phyloP scores from a whole-genome alignment of 2,888 invertebrate species.

The Malacosoma neustria region DNA sequence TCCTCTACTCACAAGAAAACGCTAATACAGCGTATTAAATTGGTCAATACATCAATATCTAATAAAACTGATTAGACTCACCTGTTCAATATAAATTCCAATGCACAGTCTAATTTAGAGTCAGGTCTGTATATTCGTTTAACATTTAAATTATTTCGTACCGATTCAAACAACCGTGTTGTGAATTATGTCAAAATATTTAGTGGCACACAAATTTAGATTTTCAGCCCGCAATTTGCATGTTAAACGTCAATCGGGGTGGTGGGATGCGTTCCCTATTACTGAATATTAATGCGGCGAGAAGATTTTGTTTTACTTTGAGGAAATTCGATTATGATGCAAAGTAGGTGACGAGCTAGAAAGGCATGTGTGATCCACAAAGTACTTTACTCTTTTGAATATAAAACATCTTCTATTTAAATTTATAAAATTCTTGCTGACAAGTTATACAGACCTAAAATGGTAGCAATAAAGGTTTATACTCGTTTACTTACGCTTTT shows the following conservation, averaged over 20 bases:
- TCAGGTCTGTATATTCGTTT: constrained; percentile 65
- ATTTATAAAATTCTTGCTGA: too few species aligned
- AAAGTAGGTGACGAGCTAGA: constrained; percentile 49
- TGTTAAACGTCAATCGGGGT: constrained; percentile 68
- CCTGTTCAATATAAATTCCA: constrained; percentile 54
- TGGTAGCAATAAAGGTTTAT: too few species aligned
- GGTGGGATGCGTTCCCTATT: constrained; percentile 67
- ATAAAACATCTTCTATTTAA: too few species aligned
- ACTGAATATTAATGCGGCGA: constrained; percentile 69
- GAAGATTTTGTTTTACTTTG: constrained; percentile 73
- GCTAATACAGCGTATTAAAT: too few species aligned
- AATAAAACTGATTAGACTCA: too few species aligned
- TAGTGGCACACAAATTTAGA: constrained; percentile 68
- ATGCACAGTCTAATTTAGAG: constrained; percentile 52
- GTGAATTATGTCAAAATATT: constrained; percentile 69
- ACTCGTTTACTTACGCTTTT: too few species aligned
- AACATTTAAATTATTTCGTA: constrained; percentile 70
- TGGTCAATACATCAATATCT: too few species aligned
- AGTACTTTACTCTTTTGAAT: too few species aligned
- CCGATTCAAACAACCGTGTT: constrained; percentile 63
- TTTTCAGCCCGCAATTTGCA: constrained; percentile 73
- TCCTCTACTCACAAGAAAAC: too few species aligned
- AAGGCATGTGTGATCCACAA: constrained; percentile 10
- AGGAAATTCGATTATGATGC: constrained; percentile 71
- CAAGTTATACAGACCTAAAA: too few species aligned